Evolutionary conservation across 2,113 vertebrate species (phyloP), one percentile per base, ranked within the genome.

Genomic region (Tiliqua scincoides): DNA sequence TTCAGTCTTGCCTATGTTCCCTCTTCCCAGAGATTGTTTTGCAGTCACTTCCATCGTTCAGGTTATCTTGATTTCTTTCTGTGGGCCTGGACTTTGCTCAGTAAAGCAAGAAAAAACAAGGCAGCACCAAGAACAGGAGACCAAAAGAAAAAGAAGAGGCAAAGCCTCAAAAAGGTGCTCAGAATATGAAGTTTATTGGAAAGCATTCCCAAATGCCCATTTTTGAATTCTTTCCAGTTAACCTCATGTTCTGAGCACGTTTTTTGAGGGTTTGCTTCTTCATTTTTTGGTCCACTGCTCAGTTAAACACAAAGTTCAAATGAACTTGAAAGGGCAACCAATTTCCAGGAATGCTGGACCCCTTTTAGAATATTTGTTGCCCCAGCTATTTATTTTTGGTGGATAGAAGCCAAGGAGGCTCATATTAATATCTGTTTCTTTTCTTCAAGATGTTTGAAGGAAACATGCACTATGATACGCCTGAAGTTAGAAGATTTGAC

Each of bases 391-490:
- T 30, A 14, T 62, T 74, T 30, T 84, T 84, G 12, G 2, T 62
- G 62, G 23, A 74, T 30, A 89, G 7, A 37, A 80, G 23, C 5
- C 37, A 75, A 79, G 84, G n/a, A 86, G 15, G 14, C 14, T 54
- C 15, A 62, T 73, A 43, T 73, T n/a, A 12, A 3, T 54, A 32
- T 93, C 35, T 93, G 15, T 89, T 57, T 82, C 71, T 89, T 3
- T 79, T 8, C 35, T 77, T 81, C 27, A 93, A 99, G 99, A 95
- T 99, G 75, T 99, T 99, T 85, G 99, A 99, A 93, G 99, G 99
- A 27, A 99, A 99, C 95, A 96, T 98, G 87, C 98, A 99, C 95
- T 99, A 98, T 0, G 99, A 99, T 86, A 98, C 98, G 25, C 99
- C 99, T 0, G 99, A 99, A 93, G 97, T 99, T 81, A 97, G 99